Evolutionary conservation across 2,797 vertebrate species (phyloP).

Genomic region (Fistularia commersonii): DNA sequence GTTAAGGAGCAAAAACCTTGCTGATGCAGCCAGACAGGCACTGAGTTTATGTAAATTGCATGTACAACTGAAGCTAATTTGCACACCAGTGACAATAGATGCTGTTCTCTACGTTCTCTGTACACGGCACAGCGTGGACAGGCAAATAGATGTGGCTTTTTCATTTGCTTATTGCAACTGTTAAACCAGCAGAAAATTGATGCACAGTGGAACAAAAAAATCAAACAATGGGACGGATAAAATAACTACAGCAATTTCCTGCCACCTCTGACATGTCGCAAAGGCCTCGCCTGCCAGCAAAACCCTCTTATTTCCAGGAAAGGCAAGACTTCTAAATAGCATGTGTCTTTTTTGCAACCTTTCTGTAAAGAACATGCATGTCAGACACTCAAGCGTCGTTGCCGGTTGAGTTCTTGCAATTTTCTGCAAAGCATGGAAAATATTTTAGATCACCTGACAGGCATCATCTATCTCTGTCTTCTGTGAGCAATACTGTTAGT

Average conservation of each 20-base stretch:
- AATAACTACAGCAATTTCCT: constrained; percentile 31
- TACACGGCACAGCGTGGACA: not conserved
- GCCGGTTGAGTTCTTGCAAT: not conserved
- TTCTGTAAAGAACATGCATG: too few relatives aligned
- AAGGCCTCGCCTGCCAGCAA: not conserved
- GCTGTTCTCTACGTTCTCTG: not conserved
- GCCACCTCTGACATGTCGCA: constrained; percentile 1
- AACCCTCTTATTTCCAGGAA: not conserved
- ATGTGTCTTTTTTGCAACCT: constrained; percentile 1
- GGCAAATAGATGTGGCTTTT: constrained; percentile 21
- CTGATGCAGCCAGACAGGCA: too few relatives aligned
- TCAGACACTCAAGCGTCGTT: too few relatives aligned
- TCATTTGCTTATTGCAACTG: not conserved
- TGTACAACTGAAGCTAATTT: too few relatives aligned
- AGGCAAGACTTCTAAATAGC: not conserved
- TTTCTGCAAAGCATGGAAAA: constrained; percentile 7
- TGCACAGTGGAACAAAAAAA: constrained; percentile 24
- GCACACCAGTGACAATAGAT: too few relatives aligned
- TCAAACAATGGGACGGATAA: constrained; percentile 16
- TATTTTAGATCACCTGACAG: constrained; percentile 25
- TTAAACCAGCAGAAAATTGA: constrained; percentile 11
- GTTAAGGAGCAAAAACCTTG: too few relatives aligned
- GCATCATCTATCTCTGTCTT: constrained; percentile 15
- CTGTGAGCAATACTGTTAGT: constrained; percentile 17
- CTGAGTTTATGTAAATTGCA: too few relatives aligned